Evolutionary conservation across 1,140 invertebrate genomes (phyloP), one percentile per base, ranked within the genome.

Genomic region (Phortica variegata): DNA sequence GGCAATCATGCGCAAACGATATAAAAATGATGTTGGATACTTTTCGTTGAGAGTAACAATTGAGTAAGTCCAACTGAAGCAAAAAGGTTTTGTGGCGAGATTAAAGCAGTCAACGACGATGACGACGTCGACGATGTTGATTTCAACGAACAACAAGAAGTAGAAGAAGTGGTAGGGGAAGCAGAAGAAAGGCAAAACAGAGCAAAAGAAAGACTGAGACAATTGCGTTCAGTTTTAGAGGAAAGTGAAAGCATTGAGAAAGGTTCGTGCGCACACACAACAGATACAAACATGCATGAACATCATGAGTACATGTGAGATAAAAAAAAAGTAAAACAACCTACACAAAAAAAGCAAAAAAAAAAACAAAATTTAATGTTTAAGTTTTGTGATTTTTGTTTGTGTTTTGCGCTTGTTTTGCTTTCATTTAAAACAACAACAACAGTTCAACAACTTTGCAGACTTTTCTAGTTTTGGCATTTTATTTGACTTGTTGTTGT

Each of bases 221-320:
- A 29, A 7, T 7, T 29, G 12, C 12, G 12, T 7, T 29, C 12
- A 23, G 20, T 13, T 23, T 37, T 19, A 7, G 16, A 26, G 13
- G 43, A 46, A 46, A 46, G 43, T 37, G 32, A 37, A 46, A 37
- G 18, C 21, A 46, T 34, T 21, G 17, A 46, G 33, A 46, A 46
- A 46, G 43, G 18, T 46, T 46, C 19, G 8, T 34, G 32, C 6
- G 6, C n/a, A 4, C 32, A 7, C 6, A 7, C 26, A 29, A 29
- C 12, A 7, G 26, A 29, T 29, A 29, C 26, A 29, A 7, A 7
- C 26, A 29, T 29, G 12, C 12, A 7, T 29, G 12, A 6, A 29
- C 26, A 29, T 7, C 26, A 29, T 12, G n/a, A 7, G 26, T 29
- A 29, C 6, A 29, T 6, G 26, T 7, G 6, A 7, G 26, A 7